Evolutionary conservation across 2,888 invertebrate genomes (phyloP), one percentile per base, ranked within the genome.

Genomic region (Xylophagus ater): DNA sequence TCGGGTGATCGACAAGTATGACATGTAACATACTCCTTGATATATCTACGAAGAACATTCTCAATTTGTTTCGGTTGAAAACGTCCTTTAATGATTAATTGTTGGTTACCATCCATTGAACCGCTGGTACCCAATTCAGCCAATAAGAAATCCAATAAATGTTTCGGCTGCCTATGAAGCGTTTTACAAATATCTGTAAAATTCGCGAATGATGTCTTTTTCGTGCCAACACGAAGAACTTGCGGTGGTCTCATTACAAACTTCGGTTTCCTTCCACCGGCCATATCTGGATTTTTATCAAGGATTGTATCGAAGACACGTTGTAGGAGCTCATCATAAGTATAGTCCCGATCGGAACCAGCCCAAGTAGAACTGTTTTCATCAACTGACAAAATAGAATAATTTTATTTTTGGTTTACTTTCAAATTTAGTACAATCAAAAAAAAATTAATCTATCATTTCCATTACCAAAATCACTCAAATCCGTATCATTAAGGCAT

Each of bases 21-120:
- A 72, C 98, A 99, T 45, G 97, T 98, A 31, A 99, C 98, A 68
- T 98, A 99, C 74, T 98, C 98, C 66, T 89, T 88, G 52, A 89
- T 88, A 69, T 94, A 89, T 62, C 89, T 79, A 68, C 96, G 81
- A 53, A 98, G 75, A 28, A 98, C 97, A 71, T 93, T 97, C 69
- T 98, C 98, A 65, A 99, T 97, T 71, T 99, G 98, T 73, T 99
- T 99, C 60, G 97, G 97, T 66, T 97, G 97, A 69, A 98, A 99
- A 56, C 96, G 78, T 37, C 98, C 98, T 65, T 97, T 96, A 55
- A 98, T 97, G 56, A 98, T 97, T 40, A 98, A 75, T 60, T 97
- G 97, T 63, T 89, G 93, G 65, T 94, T 97, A 50, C 96, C 97
- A 66, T 98, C 97, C 46, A 98, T 92, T 14, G 97, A 97, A 20